Conservation (phyloP, 2,113 vertebrate genomes). For the Phalacrocorax aristotelis region DNA sequence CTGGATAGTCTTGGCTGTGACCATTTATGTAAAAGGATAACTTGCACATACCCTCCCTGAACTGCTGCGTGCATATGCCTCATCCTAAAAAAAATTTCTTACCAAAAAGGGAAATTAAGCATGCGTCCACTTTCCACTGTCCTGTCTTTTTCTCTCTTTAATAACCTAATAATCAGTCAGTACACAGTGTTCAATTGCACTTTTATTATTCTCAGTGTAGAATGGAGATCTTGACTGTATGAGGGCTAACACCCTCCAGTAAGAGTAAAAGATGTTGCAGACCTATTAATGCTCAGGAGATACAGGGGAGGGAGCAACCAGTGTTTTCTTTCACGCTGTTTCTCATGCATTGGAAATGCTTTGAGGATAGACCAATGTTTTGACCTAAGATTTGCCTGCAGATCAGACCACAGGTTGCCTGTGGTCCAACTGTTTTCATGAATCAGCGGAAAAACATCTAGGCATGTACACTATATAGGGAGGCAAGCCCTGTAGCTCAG, state of each 20-base stretch:
- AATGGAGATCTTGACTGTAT: not conserved
- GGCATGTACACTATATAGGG: not conserved
- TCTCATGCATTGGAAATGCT: not conserved
- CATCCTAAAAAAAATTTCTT: not conserved
- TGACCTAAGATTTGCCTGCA: conserved; percentile 4
- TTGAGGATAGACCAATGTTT: not conserved
- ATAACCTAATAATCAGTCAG: not conserved
- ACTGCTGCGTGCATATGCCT: not conserved
- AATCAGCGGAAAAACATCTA: conserved; percentile 20
- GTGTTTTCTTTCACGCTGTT: conserved; percentile 3
- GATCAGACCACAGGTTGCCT: not conserved
- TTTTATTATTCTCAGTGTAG: not conserved
- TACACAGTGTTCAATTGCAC: not conserved
- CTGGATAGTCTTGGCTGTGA: not conserved
- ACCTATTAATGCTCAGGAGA: not conserved
- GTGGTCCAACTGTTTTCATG: conserved; percentile 14
- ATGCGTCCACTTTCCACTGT: not conserved
- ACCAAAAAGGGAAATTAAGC: not conserved
- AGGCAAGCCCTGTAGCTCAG: not conserved
- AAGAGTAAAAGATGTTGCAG: not conserved
- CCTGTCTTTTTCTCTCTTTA: not conserved
- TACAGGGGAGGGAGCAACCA: not conserved
- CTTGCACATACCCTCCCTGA: not conserved
- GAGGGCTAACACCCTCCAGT: not conserved
- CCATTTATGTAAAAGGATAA: not conserved